Evolutionary conservation across 2,113 vertebrate genomes (phyloP).

Genomic region (Muntiacus muntjak): DNA sequence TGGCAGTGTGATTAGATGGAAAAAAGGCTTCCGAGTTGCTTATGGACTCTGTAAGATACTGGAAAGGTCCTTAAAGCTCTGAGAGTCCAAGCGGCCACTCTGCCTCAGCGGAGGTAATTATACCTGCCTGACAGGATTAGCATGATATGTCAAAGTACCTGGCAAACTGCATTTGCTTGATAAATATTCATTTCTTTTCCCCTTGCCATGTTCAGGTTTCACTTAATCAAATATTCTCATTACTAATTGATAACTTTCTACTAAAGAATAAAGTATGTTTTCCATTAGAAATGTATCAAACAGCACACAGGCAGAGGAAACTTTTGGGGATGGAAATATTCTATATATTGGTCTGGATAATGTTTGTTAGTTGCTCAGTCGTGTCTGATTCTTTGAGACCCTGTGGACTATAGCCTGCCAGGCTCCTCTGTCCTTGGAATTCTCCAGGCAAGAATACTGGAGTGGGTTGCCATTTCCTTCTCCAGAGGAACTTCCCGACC

Average conservation of each 20-base stretch:
- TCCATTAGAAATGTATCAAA: background rate
- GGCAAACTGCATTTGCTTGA: background rate
- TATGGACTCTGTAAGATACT: background rate
- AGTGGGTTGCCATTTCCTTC: background rate
- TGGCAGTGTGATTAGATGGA: background rate
- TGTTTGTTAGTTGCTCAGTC: background rate
- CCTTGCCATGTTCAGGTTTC: background rate
- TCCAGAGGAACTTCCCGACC: background rate
- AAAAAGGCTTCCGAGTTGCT: background rate
- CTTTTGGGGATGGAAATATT: slow-evolving; percentile 10
- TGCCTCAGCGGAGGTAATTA: background rate
- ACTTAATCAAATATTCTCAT: slow-evolving; percentile 23
- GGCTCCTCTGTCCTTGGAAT: background rate
- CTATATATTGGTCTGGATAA: background rate
- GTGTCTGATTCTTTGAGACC: background rate
- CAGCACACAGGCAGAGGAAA: background rate
- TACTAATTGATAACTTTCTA: background rate
- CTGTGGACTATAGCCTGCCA: background rate
- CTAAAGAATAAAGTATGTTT: background rate
- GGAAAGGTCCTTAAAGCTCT: background rate
- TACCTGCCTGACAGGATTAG: background rate
- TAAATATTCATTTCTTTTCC: background rate
- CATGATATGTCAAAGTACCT: background rate
- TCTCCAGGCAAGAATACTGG: background rate
- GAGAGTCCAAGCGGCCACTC: background rate